Percentiles rank a stretch among this genome's conserved stretches.
Evolutionary conservation across 2,113 vertebrate genomes (phyloP).

Genomic region (Pelecanus crispus): DNA sequence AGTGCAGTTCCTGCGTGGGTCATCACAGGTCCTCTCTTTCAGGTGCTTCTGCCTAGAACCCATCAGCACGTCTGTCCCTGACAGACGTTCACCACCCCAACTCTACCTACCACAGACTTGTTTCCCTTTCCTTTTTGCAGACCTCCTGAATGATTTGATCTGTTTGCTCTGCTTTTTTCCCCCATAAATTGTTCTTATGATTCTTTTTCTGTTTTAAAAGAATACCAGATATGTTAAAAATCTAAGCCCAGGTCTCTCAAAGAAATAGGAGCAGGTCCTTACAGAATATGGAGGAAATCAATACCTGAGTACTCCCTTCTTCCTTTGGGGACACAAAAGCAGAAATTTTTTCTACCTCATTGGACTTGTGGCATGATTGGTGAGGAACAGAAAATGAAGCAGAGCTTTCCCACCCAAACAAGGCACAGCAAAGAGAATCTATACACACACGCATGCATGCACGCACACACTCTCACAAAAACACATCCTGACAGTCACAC

Average conservation of each 20-base stretch:
- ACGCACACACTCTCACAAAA: rapidly evolving
- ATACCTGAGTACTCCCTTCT: not conserved
- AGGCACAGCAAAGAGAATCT: not conserved
- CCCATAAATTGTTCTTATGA: not conserved
- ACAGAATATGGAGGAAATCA: not conserved
- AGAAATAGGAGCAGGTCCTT: not conserved
- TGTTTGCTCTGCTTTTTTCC: not conserved
- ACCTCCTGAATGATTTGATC: not conserved
- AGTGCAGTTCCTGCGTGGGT: not conserved
- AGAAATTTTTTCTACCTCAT: not conserved
- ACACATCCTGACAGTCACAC: not conserved
- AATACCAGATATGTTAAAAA: not conserved
- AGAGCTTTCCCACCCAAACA: not conserved
- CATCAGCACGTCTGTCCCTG: rapidly evolving
- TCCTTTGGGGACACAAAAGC: not conserved
- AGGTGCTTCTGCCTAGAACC: not conserved
- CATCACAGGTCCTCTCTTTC: not conserved
- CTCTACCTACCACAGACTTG: not conserved
- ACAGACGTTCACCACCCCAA: too few species aligned
- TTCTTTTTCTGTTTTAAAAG: not conserved
- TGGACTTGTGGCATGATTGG: not conserved
- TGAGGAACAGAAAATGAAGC: not conserved
- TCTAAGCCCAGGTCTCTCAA: not conserved
- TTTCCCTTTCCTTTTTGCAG: not conserved
- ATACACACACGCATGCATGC: rapidly evolving